These are phyloP conservation scores for Lampropteryx suffumata DNA, from an alignment of 2,888 invertebrate species.

Conservation along the genomic window DNA sequence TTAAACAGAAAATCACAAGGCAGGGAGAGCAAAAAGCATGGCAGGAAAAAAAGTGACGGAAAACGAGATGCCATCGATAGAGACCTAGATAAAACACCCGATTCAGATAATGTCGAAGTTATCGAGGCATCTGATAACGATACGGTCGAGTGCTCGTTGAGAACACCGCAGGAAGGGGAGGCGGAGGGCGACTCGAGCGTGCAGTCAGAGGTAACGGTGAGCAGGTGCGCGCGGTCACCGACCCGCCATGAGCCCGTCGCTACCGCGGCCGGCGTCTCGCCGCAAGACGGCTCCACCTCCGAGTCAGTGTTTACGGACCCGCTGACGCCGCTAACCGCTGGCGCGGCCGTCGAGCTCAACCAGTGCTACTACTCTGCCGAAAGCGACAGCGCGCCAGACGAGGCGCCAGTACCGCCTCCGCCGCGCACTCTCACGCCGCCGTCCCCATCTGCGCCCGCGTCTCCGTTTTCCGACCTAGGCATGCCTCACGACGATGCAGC, in stretches of 20 bases:
- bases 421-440: slow-evolving; percentile 58
- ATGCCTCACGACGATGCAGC: slow-evolving; percentile 69
- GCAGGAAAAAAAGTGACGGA: slow-evolving; percentile 64
- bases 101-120: slow-evolving; percentile 74
- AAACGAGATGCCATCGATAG: slow-evolving; percentile 66
- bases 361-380: slow-evolving; percentile 85
- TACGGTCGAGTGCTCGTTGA: slow-evolving; percentile 73
- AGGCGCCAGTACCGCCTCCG: slow-evolving; percentile 52
- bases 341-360: slow-evolving; percentile 82
- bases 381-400: slow-evolving; percentile 77
- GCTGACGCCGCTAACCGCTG: slow-evolving; percentile 80
- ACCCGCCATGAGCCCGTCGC: slow-evolving; percentile 65
- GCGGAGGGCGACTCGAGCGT: slow-evolving; percentile 60
- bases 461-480: slow-evolving; percentile 37
- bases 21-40: slow-evolving; percentile 71
- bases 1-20: slow-evolving; percentile 71
- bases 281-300: slow-evolving; percentile 84
- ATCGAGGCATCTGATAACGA: slow-evolving; percentile 76
- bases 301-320: slow-evolving; percentile 91
- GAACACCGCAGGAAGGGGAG: slow-evolving; percentile 58
- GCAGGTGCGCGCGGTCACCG: slow-evolving; percentile 77
- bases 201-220: slow-evolving; percentile 75
- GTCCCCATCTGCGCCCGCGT: slow-evolving; percentile 42
- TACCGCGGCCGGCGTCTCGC: slow-evolving; percentile 54
- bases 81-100: slow-evolving; percentile 74